Evolutionary conservation across 2,113 vertebrate species (phyloP).

Genomic region (Plecturocebus donacophilus): DNA sequence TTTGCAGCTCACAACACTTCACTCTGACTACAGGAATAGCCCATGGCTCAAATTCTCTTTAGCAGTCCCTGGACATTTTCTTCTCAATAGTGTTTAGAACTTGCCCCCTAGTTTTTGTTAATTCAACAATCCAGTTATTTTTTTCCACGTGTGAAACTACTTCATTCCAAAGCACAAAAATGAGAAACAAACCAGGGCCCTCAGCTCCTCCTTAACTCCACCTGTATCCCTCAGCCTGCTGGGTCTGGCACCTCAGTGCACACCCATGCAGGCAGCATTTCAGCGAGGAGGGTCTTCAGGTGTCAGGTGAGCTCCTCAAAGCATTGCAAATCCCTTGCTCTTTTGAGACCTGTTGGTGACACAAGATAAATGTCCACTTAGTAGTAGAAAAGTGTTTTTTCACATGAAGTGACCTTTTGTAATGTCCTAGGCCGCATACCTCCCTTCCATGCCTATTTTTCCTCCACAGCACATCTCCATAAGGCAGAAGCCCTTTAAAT

Average conservation of each 20-base stretch:
- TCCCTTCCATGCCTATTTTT: background rate
- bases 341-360: background rate
- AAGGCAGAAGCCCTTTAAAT: too few species aligned
- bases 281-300: background rate
- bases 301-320: background rate
- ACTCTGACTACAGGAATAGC: background rate
- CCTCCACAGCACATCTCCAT: background rate
- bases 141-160: background rate
- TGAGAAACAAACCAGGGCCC: background rate
- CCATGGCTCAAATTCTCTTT: too few species aligned
- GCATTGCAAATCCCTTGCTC: background rate
- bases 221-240: background rate
- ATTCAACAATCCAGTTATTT: background rate
- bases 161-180: background rate
- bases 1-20: background rate
- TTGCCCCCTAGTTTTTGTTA: background rate
- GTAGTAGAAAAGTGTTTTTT: background rate
- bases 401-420: background rate
- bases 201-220: background rate
- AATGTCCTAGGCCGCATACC: background rate
- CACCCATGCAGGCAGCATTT: fast-evolving
- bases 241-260: background rate
- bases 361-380: background rate
- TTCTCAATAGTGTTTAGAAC: background rate
- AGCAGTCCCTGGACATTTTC: background rate